Conservation (phyloP, 1,140 invertebrate species). For the Penaeus indicus region DNA sequence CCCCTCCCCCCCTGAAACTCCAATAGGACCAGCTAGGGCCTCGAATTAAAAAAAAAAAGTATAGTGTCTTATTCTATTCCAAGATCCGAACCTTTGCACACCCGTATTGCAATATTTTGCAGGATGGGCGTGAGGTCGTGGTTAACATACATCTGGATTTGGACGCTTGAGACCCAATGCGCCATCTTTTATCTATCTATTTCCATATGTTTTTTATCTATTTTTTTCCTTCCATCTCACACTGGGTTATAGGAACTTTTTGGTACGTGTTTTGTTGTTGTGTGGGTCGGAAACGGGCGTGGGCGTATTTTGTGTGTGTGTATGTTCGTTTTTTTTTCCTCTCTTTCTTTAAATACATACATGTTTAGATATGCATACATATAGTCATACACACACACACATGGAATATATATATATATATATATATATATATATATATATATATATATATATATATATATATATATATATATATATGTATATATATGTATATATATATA, state of each 20-base stretch:
- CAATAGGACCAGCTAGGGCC: neutral
- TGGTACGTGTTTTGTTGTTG: neutral
- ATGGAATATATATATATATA: conserved; percentile 31
- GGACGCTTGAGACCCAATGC: too few relatives aligned
- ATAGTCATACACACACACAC: neutral
- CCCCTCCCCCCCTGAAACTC: neutral
- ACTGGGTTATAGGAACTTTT: too few relatives aligned
- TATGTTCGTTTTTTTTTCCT: neutral
- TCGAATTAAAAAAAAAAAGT: neutral
- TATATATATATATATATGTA: conserved; percentile 31
- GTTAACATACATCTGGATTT: too few relatives aligned
- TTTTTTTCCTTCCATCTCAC: too few relatives aligned
- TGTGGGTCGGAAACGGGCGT: neutral
- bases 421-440: conserved; percentile 37
- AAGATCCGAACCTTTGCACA: too few relatives aligned
- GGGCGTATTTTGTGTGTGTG: neutral
- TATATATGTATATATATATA: conserved; percentile 25
- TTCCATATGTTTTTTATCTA: too few relatives aligned
- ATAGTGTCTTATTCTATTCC: neutral
- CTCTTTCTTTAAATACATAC: neutral
- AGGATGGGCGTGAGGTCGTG: too few relatives aligned
- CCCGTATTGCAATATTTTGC: too few relatives aligned
- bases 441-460: conserved; percentile 23
- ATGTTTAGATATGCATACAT: neutral
- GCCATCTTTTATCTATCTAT: too few relatives aligned